phyloP scores from a whole-genome alignment of 2,113 vertebrate species.

The Caranx melampygus region DNA sequence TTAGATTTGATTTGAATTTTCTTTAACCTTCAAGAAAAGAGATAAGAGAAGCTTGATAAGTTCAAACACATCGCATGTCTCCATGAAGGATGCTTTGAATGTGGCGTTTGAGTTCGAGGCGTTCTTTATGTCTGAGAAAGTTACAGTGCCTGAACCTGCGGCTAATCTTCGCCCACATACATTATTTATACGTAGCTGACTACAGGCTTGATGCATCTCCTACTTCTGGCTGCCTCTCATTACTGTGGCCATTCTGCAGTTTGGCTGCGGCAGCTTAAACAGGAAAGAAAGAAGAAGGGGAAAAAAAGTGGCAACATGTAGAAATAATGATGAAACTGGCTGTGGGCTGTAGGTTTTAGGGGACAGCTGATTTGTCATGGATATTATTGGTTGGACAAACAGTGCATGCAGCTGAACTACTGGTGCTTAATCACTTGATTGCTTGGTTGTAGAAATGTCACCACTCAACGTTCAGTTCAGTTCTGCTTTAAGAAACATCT shows the following conservation, averaged over 20 bases:
- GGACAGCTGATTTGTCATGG: neutral
- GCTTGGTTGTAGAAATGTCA: neutral
- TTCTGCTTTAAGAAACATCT: neutral
- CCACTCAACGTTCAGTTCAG: neutral
- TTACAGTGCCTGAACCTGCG: neutral
- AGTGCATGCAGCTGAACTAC: neutral
- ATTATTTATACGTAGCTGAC: slow-evolving; percentile 12
- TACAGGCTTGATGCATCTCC: neutral
- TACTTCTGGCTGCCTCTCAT: neutral
- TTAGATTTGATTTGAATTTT: neutral
- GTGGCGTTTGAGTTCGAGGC: neutral
- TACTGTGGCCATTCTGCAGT: neutral
- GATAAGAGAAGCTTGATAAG: neutral
- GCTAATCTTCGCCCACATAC: slow-evolving; percentile 10
- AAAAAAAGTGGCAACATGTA: neutral
- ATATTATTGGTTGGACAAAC: neutral
- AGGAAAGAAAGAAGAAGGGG: neutral
- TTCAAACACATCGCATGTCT: neutral
- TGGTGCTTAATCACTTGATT: neutral
- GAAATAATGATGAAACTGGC: neutral
- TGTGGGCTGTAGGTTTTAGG: neutral
- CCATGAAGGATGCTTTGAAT: neutral
- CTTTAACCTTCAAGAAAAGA: neutral
- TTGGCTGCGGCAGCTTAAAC: neutral
- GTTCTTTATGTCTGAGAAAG: neutral